Percentiles rank a stretch among this genome's conserved stretches.
phyloP scores from a whole-genome alignment of 2,797 vertebrate species.

The Pangasius sanitwongsei region DNA sequence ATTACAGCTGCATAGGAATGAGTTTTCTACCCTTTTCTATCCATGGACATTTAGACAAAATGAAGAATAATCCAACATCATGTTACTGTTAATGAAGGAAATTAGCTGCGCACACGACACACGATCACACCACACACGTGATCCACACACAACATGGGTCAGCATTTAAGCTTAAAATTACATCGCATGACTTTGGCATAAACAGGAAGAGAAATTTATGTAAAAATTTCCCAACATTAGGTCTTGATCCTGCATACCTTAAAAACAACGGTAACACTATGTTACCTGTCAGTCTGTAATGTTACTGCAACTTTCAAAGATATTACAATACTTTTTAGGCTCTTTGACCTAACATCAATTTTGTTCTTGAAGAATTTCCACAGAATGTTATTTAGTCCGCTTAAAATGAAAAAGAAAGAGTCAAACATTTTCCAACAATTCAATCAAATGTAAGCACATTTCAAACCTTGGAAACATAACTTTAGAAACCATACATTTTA shows the following conservation, averaged over 20 bases:
- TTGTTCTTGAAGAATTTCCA: neutral
- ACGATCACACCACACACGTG: neutral
- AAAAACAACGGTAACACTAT: neutral
- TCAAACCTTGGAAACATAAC: neutral
- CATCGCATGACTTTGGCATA: too few species aligned
- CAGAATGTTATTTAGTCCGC: neutral
- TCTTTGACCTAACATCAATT: neutral
- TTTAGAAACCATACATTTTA: neutral
- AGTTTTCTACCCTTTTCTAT: neutral
- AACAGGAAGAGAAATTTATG: neutral
- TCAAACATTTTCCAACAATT: neutral
- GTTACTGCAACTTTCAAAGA: neutral
- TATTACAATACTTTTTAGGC: neutral
- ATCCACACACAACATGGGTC: neutral
- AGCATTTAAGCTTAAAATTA: neutral
- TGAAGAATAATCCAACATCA: neutral
- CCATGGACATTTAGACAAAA: neutral
- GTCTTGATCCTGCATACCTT: neutral
- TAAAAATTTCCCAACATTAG: neutral
- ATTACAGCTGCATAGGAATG: constrained; percentile 15
- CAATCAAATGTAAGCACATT: neutral
- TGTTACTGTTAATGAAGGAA: neutral
- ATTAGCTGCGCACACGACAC: neutral
- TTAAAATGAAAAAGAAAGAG: neutral
- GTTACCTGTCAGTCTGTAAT: neutral